These are phyloP conservation scores for Pangasius macronema DNA, from an alignment of 2,797 vertebrate genomes.

Conservation along the genomic window DNA sequence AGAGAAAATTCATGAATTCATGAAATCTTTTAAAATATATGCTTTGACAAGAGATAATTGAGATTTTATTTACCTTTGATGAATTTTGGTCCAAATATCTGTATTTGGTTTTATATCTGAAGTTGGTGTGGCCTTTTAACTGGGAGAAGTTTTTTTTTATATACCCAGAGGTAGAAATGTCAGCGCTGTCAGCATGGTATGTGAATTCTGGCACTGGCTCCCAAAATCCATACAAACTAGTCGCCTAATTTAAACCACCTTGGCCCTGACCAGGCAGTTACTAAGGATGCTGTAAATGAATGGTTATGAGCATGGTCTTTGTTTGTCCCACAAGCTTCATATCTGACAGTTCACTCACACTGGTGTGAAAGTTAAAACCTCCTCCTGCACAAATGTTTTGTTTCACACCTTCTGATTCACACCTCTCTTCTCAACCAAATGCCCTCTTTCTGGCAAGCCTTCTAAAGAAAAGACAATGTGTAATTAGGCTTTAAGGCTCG, in stretches of 20 bases:
- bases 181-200: neutral
- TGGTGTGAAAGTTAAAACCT: neutral
- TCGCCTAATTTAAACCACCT: neutral
- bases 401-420: neutral
- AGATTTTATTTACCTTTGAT: neutral
- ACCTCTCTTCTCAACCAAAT: neutral
- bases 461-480: neutral
- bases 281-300: neutral
- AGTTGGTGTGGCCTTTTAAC: neutral
- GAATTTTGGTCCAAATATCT: neutral
- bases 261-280: neutral
- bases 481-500: neutral
- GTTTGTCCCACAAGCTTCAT: neutral
- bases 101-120: neutral
- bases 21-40: neutral
- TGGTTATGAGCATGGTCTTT: neutral
- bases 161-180: neutral
- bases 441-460: neutral
- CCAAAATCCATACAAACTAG: neutral
- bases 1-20: neutral
- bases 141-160: neutral
- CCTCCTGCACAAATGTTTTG: neutral
- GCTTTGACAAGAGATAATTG: neutral
- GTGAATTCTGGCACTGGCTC: neutral
- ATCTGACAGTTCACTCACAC: neutral